Conservation (phyloP, 35 echinoderm and acorn worm genomes). For the Apostichopus japonicus region DNA sequence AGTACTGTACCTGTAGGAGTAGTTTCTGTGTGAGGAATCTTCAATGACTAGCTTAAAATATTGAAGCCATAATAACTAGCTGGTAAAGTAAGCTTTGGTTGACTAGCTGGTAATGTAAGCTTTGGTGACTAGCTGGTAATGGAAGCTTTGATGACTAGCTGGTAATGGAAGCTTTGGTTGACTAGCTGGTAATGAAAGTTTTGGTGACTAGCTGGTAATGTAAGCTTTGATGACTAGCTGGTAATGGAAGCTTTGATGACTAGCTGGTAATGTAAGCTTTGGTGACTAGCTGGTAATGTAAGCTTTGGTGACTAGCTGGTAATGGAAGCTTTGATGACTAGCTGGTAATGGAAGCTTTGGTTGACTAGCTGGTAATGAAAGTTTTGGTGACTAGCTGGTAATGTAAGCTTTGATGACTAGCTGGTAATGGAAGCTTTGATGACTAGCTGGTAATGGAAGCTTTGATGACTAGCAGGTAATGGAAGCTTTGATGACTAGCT, state of each 20-base stretch:
- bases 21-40: background rate
- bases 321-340: background rate
- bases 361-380: background rate
- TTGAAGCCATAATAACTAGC: background rate
- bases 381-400: too few relatives aligned
- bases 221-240: background rate
- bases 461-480: too few relatives aligned
- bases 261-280: too few relatives aligned
- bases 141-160: background rate
- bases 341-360: background rate
- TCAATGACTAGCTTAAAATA: background rate
- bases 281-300: background rate
- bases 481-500: too few relatives aligned
- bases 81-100: background rate
- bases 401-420: background rate
- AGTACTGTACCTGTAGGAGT: slow-evolving; percentile 3
- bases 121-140: background rate
- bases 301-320: background rate
- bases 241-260: background rate
- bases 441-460: too few relatives aligned
- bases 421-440: too few relatives aligned
- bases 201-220: background rate
- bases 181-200: background rate
- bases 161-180: background rate
- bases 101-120: background rate